phyloP scores from a whole-genome alignment of 1,140 invertebrate species.

The Drosophila repleta region DNA sequence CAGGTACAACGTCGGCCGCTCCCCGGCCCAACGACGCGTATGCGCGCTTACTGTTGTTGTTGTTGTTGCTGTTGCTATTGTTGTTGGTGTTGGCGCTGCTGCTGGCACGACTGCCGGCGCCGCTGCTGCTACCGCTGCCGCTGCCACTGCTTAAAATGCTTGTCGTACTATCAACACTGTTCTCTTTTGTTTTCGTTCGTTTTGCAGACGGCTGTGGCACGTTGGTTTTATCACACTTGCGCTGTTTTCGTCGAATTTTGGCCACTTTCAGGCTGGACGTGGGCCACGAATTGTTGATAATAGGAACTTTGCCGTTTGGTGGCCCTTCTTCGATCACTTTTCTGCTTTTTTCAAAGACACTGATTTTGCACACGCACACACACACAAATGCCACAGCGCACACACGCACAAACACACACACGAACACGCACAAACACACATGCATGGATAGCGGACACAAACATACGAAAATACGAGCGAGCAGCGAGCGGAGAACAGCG shows the following conservation, averaged over 20 bases:
- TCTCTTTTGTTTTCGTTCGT: conserved; percentile 79
- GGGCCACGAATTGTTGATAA: conserved; percentile 46
- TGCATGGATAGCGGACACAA: conserved; percentile 23
- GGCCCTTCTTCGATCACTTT: conserved; percentile 29
- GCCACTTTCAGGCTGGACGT: conserved; percentile 66
- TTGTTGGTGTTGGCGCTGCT: background rate
- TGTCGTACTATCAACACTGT: conserved; percentile 75
- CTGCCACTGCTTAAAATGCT: conserved; percentile 67
- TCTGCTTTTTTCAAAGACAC: conserved; percentile 38
- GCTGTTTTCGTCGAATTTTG: conserved; percentile 81
- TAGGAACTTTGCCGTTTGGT: conserved; percentile 52
- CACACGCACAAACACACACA: conserved; percentile 22
- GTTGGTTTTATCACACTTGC: conserved; percentile 74
- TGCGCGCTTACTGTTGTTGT: conserved; percentile 38
- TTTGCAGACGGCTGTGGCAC: conserved; percentile 68
- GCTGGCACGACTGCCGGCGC: conserved; percentile 25
- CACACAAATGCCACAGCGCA: conserved; percentile 19
- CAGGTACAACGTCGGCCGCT: conserved; percentile 66
- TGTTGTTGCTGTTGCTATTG: background rate
- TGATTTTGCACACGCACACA: conserved; percentile 49
- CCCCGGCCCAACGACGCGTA: conserved; percentile 63
- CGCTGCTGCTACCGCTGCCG: conserved; percentile 42
- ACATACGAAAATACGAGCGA: conserved; percentile 36
- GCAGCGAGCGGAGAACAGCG: conserved; percentile 33
- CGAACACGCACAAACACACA: conserved; percentile 21